Conservation (phyloP, 2,113 vertebrate genomes). For the Noturus placidus region DNA sequence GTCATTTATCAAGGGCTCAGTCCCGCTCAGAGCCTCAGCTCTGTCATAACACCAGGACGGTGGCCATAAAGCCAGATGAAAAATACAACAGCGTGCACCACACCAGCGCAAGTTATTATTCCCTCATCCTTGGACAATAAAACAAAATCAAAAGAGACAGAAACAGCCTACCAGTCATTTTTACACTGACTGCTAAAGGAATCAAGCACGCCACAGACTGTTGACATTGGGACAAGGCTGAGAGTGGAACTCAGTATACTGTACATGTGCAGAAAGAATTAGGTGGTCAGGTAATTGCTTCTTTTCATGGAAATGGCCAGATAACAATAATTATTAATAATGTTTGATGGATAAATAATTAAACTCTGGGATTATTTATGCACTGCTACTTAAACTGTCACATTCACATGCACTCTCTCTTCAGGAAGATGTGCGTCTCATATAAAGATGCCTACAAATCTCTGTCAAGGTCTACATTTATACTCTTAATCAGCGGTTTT, state of each 20-base stretch:
- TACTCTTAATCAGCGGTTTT: slow-evolving; percentile 19
- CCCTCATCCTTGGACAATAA: slow-evolving; percentile 57
- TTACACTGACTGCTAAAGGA: slow-evolving; percentile 44
- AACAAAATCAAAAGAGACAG: slow-evolving; percentile 62
- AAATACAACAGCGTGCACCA: slow-evolving; percentile 54
- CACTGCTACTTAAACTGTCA: not conserved
- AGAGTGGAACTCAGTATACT: slow-evolving; percentile 3
- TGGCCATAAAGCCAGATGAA: slow-evolving; percentile 60
- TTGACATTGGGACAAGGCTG: slow-evolving; percentile 43
- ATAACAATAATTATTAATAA: not conserved
- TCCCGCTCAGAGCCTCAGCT: slow-evolving; percentile 51
- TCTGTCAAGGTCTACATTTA: not conserved
- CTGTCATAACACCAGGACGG: slow-evolving; percentile 62
- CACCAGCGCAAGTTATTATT: slow-evolving; percentile 58
- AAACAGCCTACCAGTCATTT: slow-evolving; percentile 52
- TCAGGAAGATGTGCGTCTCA: not conserved
- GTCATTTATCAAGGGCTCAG: slow-evolving; percentile 60
- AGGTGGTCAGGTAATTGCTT: not conserved
- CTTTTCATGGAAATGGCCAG: not conserved
- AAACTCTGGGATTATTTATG: not conserved
- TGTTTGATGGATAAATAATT: not conserved
- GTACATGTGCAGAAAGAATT: not conserved
- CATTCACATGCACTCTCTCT: not conserved
- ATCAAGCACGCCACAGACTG: slow-evolving; percentile 27
- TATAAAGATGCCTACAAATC: slow-evolving; percentile 3